Conservation (phyloP, 2,797 vertebrate species). For the Tenualosa ilisha region DNA sequence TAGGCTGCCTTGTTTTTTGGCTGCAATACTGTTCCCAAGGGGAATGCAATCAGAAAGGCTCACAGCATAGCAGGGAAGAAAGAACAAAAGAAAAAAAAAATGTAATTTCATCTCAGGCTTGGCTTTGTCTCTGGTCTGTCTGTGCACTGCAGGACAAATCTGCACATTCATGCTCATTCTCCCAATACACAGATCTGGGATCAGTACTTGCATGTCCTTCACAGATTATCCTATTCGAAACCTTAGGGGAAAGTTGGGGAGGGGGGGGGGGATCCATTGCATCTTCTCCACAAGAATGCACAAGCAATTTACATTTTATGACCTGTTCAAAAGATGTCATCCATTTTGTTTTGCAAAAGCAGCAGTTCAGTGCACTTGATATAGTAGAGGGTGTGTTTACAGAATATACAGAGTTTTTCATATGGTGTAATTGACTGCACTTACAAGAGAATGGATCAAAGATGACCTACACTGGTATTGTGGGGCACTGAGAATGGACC, state of each 20-base stretch:
- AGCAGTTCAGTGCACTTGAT: slow-evolving; percentile 1
- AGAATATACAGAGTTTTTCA: slow-evolving; percentile 18
- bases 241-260: background rate
- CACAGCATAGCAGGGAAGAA: background rate
- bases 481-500: background rate
- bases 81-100: background rate
- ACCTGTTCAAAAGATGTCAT: slow-evolving; percentile 6
- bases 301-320: background rate
- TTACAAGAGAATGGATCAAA: background rate
- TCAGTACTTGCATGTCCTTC: background rate
- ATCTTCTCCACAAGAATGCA: background rate
- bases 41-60: slow-evolving; percentile 1
- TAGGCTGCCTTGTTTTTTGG: slow-evolving; percentile 13
- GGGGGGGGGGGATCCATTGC: background rate
- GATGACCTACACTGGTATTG: background rate
- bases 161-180: background rate
- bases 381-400: background rate
- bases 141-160: background rate
- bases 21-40: slow-evolving; percentile 10
- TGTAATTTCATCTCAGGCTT: slow-evolving; percentile 3
- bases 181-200: background rate
- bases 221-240: background rate
- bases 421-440: background rate
- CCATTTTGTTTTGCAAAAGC: slow-evolving; percentile 9
- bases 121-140: slow-evolving; percentile 11